These are phyloP conservation scores for Micromussa lordhowensis DNA, from an alignment of 92 coral and sea anemone species.

Conservation along the genomic window DNA sequence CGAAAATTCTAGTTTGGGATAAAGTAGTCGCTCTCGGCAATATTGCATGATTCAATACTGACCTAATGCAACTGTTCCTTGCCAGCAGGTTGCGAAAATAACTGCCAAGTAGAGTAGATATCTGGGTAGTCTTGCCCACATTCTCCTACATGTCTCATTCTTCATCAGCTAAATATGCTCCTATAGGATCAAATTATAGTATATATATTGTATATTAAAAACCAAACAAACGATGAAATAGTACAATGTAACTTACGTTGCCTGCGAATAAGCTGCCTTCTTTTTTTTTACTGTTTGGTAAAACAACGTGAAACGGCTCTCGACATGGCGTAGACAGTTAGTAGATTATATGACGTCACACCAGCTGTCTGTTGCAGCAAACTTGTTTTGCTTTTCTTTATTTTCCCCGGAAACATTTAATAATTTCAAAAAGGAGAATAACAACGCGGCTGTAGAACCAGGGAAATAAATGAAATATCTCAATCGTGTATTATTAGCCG, in stretches of 20 bases:
- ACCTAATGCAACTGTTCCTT: conserved; percentile 8
- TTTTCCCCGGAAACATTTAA: neutral
- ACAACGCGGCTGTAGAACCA: neutral
- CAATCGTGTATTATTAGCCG: neutral
- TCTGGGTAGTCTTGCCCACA: conserved; percentile 23
- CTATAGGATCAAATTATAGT: neutral
- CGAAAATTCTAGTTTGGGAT: too few relatives aligned
- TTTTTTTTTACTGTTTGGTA: neutral
- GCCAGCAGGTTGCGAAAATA: conserved; percentile 8
- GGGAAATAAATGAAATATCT: neutral
- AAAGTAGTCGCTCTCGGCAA: neutral
- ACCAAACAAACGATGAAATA: neutral
- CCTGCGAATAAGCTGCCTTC: neutral
- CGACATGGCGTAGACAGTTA: neutral
- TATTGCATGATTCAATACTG: neutral
- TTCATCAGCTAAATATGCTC: conserved; percentile 26
- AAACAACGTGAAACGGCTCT: neutral
- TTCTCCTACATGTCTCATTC: conserved; percentile 44
- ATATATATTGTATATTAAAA: neutral
- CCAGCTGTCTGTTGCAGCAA: neutral
- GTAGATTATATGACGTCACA: neutral
- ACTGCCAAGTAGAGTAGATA: neutral
- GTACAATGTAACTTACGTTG: neutral
- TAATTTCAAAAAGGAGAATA: neutral
- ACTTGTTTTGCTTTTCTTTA: neutral